A percentile compares a stretch with the other conserved stretches of the same genome.
Evolutionary conservation across 2,888 invertebrate genomes (phyloP).

Genomic region (Eulithis testata): DNA sequence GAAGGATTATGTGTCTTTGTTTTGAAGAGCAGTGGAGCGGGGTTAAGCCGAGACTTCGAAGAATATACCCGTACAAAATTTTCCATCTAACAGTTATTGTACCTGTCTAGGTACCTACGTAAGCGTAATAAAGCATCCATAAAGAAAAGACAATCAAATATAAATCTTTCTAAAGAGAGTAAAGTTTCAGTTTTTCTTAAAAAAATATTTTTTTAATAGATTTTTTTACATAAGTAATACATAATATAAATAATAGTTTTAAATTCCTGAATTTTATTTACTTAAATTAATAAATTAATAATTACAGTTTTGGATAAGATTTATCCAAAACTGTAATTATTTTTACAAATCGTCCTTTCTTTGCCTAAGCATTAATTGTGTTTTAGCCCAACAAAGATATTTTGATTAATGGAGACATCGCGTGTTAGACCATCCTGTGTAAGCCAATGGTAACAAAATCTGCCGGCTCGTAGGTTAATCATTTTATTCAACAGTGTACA

Average conservation of each 20-base stretch:
- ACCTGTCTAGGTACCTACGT: too few species aligned
- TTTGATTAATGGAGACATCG: slow-evolving; percentile 43
- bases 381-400: slow-evolving; percentile 38
- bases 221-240: too few species aligned
- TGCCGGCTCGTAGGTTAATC: slow-evolving; percentile 74
- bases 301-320: too few species aligned
- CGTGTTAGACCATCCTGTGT: slow-evolving; percentile 45
- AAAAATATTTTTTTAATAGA: too few species aligned
- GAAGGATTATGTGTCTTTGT: slow-evolving; percentile 42
- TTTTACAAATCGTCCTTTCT: slow-evolving; percentile 12
- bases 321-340: slow-evolving; percentile 15
- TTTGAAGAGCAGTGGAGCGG: slow-evolving; percentile 25
- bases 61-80: background rate
- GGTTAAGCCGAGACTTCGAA: slow-evolving; percentile 10
- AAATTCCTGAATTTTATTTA: too few species aligned
- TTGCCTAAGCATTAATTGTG: slow-evolving; percentile 34
- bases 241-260: too few species aligned
- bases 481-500: slow-evolving; percentile 81
- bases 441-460: slow-evolving; percentile 50
- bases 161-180: background rate
- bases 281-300: too few species aligned
- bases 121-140: too few species aligned
- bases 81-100: background rate
- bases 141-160: too few species aligned
- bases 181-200: too few species aligned